phyloP scores from a whole-genome alignment of 1,140 invertebrate species.

The Lasaia peninsularis region DNA sequence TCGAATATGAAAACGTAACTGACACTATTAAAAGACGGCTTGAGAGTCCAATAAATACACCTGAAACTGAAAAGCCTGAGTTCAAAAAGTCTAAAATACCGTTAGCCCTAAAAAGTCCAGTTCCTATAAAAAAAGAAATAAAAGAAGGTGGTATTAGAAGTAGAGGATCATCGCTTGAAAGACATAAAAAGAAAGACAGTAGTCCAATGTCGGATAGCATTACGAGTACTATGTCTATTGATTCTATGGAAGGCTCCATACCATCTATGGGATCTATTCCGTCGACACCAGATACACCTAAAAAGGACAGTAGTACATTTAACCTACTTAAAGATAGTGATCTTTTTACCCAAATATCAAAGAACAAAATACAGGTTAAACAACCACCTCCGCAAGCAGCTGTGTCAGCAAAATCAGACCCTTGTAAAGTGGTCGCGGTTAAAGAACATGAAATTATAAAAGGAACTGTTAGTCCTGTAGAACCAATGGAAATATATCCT shows the following conservation, averaged over 20 bases:
- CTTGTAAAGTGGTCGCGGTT: conserved; percentile 78
- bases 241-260: conserved; percentile 39
- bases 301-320: conserved; percentile 72
- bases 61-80: conserved; percentile 53
- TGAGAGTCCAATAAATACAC: conserved; percentile 56
- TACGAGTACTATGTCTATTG: conserved; percentile 40
- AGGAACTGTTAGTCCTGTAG: conserved; percentile 75
- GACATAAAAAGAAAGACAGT: conserved; percentile 31
- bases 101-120: conserved; percentile 60
- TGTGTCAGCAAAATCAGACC: conserved; percentile 39
- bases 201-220: conserved; percentile 37
- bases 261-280: conserved; percentile 36
- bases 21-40: conserved; percentile 73
- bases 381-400: conserved; percentile 18
- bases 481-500: conserved; percentile 42
- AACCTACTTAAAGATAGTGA: conserved; percentile 82
- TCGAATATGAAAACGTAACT: conserved; percentile 67
- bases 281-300: conserved; percentile 39
- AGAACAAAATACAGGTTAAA: conserved; percentile 63
- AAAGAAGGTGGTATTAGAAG: conserved; percentile 51
- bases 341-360: conserved; percentile 84
- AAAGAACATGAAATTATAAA: conserved; percentile 77
- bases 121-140: conserved; percentile 57
- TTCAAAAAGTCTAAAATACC: conserved; percentile 67
- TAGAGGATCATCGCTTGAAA: conserved; percentile 48